A percentile compares a stretch with the other conserved stretches of the same genome.
Conservation (phyloP, 1,140 invertebrate genomes). For the Drosophila persimilis region DNA sequence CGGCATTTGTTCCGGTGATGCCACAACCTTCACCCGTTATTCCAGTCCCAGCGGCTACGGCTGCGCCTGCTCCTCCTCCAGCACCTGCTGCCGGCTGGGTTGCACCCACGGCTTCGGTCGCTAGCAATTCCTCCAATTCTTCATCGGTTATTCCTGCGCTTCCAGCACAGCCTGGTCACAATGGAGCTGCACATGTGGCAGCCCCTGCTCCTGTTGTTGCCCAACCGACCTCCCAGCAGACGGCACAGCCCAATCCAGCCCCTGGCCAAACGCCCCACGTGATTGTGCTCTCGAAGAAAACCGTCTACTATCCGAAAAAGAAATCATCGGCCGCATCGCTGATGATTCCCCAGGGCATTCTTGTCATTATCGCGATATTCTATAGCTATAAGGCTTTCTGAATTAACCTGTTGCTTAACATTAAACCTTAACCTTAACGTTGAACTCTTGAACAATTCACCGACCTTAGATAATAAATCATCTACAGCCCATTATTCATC, state of each 20-base stretch:
- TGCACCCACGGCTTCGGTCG: not conserved
- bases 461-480: too few species aligned
- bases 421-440: not conserved
- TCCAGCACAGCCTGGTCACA: not conserved
- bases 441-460: not conserved
- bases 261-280: slow-evolving; percentile 23
- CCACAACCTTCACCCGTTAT: slow-evolving; percentile 40
- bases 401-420: slow-evolving; percentile 8
- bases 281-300: slow-evolving; percentile 41
- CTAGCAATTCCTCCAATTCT: not conserved
- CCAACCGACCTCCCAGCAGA: not conserved
- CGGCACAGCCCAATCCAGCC: not conserved
- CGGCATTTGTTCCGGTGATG: slow-evolving; percentile 37
- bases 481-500: too few species aligned
- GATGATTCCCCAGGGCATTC: slow-evolving; percentile 13
- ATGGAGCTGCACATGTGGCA: not conserved
- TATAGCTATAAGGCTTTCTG: slow-evolving; percentile 9
- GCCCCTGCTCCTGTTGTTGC: not conserved
- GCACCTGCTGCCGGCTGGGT: not conserved
- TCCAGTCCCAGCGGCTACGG: not conserved
- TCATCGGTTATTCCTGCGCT: not conserved
- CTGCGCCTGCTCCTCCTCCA: not conserved
- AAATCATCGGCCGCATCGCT: slow-evolving; percentile 26
- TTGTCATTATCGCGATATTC: slow-evolving; percentile 22
- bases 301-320: slow-evolving; percentile 28